Evolutionary conservation across 1,140 invertebrate species (phyloP).

Genomic region (Tribolium castaneum): DNA sequence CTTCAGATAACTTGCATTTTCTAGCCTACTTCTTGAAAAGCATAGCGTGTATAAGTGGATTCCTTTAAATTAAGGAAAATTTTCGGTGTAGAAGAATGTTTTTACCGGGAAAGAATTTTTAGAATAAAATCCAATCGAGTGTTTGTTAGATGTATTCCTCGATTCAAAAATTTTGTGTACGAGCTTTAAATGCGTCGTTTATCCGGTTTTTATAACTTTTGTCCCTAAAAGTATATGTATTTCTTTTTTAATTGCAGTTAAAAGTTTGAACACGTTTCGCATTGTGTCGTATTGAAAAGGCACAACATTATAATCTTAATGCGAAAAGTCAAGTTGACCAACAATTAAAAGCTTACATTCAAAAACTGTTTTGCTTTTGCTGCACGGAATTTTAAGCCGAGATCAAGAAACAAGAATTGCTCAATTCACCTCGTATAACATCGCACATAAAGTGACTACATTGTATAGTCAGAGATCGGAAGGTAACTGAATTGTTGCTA

Average conservation of each 20-base stretch:
- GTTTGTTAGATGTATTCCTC: not conserved
- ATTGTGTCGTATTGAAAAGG: conserved; percentile 48
- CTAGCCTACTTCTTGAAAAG: conserved; percentile 29
- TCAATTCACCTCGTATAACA: not conserved
- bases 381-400: too few relatives aligned
- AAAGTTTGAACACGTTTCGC: conserved; percentile 50
- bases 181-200: too few relatives aligned
- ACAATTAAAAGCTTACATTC: too few relatives aligned
- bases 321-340: conserved; percentile 48
- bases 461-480: not conserved
- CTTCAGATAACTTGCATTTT: conserved; percentile 27
- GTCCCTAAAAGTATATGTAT: conserved; percentile 48
- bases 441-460: conserved; percentile 23
- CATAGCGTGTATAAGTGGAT: conserved; percentile 27
- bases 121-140: not conserved
- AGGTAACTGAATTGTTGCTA: conserved; percentile 23
- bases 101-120: not conserved
- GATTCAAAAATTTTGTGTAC: too few relatives aligned
- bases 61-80: conserved; percentile 36
- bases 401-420: too few relatives aligned
- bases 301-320: conserved; percentile 47
- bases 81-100: not conserved
- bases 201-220: conserved; percentile 36
- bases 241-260: conserved; percentile 50
- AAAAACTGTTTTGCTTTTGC: too few relatives aligned